Conservation (phyloP, 2,888 invertebrate species). For the Plutella xylostella region DNA sequence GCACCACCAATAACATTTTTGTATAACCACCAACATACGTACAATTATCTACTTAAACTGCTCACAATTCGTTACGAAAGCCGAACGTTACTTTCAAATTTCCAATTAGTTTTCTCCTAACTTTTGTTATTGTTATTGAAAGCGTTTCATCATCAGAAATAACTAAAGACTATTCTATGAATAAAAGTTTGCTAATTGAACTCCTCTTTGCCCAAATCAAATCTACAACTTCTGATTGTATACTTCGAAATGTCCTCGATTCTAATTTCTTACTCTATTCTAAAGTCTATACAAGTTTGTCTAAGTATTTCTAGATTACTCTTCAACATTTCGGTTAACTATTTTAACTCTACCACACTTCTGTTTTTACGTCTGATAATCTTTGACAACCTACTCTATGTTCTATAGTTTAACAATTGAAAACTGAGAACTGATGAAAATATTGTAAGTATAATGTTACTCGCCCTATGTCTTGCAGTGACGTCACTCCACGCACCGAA, state of each 20-base stretch:
- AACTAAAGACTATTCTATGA: constrained; percentile 44
- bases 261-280: constrained; percentile 50
- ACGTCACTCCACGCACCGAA: constrained; percentile 45
- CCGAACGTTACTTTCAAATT: constrained; percentile 10
- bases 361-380: constrained; percentile 28
- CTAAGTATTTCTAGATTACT: constrained; percentile 50
- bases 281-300: constrained; percentile 36
- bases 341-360: constrained; percentile 51
- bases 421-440: constrained; percentile 39
- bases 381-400: constrained; percentile 46
- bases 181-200: constrained; percentile 41
- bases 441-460: constrained; percentile 54
- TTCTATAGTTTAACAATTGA: constrained; percentile 27
- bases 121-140: constrained; percentile 22
- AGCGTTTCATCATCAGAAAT: constrained; percentile 39
- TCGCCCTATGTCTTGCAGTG: constrained; percentile 60
- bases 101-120: constrained; percentile 17
- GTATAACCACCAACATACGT: constrained; percentile 44
- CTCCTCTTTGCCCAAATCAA: constrained; percentile 34
- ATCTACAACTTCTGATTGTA: constrained; percentile 40
- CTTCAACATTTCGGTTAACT: constrained; percentile 27
- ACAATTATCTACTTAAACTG: constrained; percentile 30
- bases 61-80: constrained; percentile 19
- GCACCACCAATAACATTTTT: constrained; percentile 61
- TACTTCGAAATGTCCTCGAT: constrained; percentile 31